A percentile compares a stretch with the other conserved stretches of the same genome.
Conservation (phyloP, 1,140 invertebrate genomes). For the Drosophila auraria region DNA sequence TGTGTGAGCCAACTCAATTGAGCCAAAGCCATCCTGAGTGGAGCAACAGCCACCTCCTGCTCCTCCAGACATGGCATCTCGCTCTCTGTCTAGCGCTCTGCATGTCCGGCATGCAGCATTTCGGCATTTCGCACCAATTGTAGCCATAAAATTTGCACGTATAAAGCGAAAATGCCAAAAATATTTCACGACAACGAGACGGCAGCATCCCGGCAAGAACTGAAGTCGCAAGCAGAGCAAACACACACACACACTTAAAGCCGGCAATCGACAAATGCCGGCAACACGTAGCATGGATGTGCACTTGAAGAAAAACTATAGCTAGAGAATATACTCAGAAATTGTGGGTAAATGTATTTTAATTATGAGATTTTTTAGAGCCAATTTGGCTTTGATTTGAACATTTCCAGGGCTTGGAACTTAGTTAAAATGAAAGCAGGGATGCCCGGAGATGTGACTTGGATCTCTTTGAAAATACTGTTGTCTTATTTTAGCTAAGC, state of each 20-base stretch:
- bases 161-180: slow-evolving; percentile 81
- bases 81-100: slow-evolving; percentile 35
- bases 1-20: slow-evolving; percentile 49
- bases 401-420: too few species aligned
- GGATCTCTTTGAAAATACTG: too few species aligned
- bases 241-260: slow-evolving; percentile 41
- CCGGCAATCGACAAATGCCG: slow-evolving; percentile 68
- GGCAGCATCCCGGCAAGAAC: slow-evolving; percentile 41
- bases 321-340: background rate
- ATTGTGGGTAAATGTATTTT: too few species aligned
- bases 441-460: too few species aligned
- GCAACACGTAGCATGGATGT: slow-evolving; percentile 69
- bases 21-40: slow-evolving; percentile 38
- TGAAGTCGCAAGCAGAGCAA: slow-evolving; percentile 44
- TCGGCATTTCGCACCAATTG: slow-evolving; percentile 81
- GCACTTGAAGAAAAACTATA: background rate
- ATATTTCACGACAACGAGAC: slow-evolving; percentile 77
- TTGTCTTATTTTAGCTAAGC: too few species aligned
- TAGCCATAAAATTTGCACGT: slow-evolving; percentile 81
- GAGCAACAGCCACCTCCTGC: slow-evolving; percentile 14
- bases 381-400: too few species aligned
- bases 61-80: slow-evolving; percentile 40
- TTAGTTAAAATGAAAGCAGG: too few species aligned
- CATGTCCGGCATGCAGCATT: slow-evolving; percentile 75
- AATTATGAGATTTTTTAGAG: too few species aligned